phyloP scores from a whole-genome alignment of 2,888 invertebrate genomes.

The Tineola bisselliella region DNA sequence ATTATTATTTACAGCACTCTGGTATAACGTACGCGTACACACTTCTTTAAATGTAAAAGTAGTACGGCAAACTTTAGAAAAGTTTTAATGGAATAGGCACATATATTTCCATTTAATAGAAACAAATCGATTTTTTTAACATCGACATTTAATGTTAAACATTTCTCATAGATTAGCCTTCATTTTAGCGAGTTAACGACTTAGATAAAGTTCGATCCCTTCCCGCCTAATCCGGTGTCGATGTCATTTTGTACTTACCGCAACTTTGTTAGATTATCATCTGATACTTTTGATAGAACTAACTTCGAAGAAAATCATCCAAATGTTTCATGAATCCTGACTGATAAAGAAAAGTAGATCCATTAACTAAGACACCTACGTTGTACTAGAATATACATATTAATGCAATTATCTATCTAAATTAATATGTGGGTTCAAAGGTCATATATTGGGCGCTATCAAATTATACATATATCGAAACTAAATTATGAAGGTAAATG shows the following conservation, averaged over 20 bases:
- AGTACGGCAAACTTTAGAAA: not conserved
- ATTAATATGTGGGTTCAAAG: not conserved
- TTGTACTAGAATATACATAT: not conserved
- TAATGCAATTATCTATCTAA: not conserved
- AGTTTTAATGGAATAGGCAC: too few species aligned
- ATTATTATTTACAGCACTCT: not conserved
- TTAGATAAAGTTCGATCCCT: slow-evolving; percentile 22
- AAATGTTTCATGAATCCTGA: slow-evolving; percentile 2
- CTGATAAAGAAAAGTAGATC: slow-evolving; percentile 4
- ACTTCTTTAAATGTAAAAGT: not conserved
- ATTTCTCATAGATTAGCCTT: not conserved
- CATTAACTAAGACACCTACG: not conserved
- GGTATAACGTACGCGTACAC: not conserved
- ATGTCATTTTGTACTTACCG: slow-evolving; percentile 32
- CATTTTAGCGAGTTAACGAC: slow-evolving; percentile 8
- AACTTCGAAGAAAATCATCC: slow-evolving; percentile 18
- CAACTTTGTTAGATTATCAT: slow-evolving; percentile 31
- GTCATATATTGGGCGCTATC: not conserved
- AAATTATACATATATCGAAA: not conserved
- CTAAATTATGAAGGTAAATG: not conserved
- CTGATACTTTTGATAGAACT: slow-evolving; percentile 17
- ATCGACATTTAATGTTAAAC: not conserved
- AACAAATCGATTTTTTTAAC: not conserved
- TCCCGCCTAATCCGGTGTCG: slow-evolving; percentile 31
- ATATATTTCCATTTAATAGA: not conserved